Conservation (phyloP, 2,113 vertebrate genomes). For the Irena cyanogastra region DNA sequence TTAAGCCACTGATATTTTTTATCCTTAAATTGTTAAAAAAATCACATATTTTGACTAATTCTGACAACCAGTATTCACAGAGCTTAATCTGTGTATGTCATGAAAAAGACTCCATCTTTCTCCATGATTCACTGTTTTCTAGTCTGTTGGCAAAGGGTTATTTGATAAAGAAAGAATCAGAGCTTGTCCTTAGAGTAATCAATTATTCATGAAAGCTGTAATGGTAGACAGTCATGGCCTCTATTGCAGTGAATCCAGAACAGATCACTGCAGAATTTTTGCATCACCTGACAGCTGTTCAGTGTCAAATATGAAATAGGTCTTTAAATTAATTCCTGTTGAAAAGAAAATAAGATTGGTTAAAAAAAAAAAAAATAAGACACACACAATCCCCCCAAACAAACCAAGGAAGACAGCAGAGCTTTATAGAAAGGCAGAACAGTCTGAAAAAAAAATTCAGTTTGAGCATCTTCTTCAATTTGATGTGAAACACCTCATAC, state of each 20-base stretch:
- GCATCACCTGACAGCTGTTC: neutral
- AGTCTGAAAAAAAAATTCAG: neutral
- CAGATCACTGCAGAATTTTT: neutral
- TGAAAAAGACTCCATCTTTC: neutral
- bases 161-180: slow-evolving; percentile 12
- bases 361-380: neutral
- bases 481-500: neutral
- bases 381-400: accelerated
- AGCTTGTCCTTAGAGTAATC: slow-evolving; percentile 11
- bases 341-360: neutral
- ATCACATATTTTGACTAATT: neutral
- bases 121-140: neutral
- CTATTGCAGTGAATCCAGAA: neutral
- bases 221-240: neutral
- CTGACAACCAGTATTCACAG: neutral
- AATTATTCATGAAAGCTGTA: slow-evolving; percentile 16
- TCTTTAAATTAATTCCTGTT: neutral
- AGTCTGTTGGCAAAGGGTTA: neutral
- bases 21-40: neutral
- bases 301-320: neutral
- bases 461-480: neutral
- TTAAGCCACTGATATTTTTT: neutral
- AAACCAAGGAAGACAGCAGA: neutral
- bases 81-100: neutral
- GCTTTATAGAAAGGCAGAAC: neutral